A percentile compares a stretch with the other conserved stretches of the same genome.
Evolutionary conservation across 2,113 vertebrate species (phyloP).

Genomic region (Chitala chitala): DNA sequence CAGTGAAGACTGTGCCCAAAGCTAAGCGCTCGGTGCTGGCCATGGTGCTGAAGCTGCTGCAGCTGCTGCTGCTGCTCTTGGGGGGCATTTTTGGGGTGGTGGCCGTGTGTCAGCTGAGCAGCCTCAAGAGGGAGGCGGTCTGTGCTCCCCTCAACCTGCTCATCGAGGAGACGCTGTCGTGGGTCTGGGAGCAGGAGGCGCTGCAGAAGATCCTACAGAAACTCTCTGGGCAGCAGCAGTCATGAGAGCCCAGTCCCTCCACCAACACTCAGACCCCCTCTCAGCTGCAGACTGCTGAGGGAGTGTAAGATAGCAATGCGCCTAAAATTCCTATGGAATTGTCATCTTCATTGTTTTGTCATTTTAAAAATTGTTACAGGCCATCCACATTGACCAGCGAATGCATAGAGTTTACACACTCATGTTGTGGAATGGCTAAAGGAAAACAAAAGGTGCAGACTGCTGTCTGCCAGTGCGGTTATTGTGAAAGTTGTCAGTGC

Average conservation of each 20-base stretch:
- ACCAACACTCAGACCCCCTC: background rate
- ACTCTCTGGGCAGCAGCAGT: conserved; percentile 59
- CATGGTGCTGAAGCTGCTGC: conserved; percentile 58
- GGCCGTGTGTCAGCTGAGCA: conserved; percentile 68
- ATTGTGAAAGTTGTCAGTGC: no score
- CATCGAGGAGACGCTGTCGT: conserved; percentile 66
- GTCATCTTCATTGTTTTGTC: conserved; percentile 32
- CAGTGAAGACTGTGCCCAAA: conserved; percentile 29
- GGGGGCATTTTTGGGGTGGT: conserved; percentile 56
- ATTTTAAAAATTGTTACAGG: conserved; percentile 19
- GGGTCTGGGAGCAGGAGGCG: conserved; percentile 70
- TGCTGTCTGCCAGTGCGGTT: no score
- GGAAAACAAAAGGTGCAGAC: conserved; percentile 4
- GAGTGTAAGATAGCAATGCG: conserved; percentile 31
- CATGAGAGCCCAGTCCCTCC: conserved; percentile 27
- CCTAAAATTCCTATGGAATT: conserved; percentile 91
- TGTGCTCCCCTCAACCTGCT: conserved; percentile 70
- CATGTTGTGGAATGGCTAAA: conserved; percentile 11
- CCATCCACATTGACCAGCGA: conserved; percentile 12
- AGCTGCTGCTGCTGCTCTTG: conserved; percentile 62
- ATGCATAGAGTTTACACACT: background rate
- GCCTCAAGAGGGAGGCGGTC: conserved; percentile 66
- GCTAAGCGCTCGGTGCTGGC: conserved; percentile 47
- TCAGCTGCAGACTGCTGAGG: conserved; percentile 33
- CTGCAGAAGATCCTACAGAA: conserved; percentile 73